Conservation (phyloP, 2,888 invertebrate species). For the Pilophorus perplexus region DNA sequence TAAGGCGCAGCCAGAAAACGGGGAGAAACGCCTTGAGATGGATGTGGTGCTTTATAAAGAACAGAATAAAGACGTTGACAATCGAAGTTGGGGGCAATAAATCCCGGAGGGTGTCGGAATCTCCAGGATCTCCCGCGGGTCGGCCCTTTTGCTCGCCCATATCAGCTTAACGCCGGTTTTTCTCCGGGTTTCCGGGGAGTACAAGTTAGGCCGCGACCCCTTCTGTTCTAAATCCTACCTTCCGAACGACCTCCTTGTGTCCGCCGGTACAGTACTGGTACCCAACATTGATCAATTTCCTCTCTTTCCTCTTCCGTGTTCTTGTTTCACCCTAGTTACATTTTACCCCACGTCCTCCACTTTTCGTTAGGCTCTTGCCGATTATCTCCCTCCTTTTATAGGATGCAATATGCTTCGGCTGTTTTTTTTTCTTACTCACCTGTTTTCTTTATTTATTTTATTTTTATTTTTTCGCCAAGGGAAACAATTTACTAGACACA, state of each 20-base stretch:
- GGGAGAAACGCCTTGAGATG: conserved; percentile 8
- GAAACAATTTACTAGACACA: too few relatives aligned
- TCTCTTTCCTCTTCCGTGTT: background rate
- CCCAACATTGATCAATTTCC: conserved; percentile 16
- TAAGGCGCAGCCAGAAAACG: conserved; percentile 4
- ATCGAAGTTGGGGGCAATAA: conserved; percentile 40
- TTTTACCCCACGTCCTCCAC: too few relatives aligned
- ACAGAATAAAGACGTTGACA: conserved; percentile 42
- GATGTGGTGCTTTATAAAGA: conserved; percentile 40
- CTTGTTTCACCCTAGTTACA: conserved; percentile 5
- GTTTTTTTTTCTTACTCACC: too few relatives aligned
- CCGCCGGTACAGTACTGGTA: background rate
- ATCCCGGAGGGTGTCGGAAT: conserved; percentile 19
- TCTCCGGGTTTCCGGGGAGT: background rate
- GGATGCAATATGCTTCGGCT: too few relatives aligned
- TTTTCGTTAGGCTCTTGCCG: too few relatives aligned
- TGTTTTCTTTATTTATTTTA: too few relatives aligned
- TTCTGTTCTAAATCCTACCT: conserved; percentile 15
- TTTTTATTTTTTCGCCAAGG: too few relatives aligned
- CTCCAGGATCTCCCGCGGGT: conserved; percentile 14
- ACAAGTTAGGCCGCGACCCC: conserved; percentile 18
- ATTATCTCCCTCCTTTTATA: too few relatives aligned
- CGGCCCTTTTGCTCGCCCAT: conserved; percentile 1
- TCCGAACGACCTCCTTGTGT: too few relatives aligned
- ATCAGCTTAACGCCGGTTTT: conserved; percentile 24